phyloP scores from a whole-genome alignment of 2,113 vertebrate species.

The Etheostoma spectabile region DNA sequence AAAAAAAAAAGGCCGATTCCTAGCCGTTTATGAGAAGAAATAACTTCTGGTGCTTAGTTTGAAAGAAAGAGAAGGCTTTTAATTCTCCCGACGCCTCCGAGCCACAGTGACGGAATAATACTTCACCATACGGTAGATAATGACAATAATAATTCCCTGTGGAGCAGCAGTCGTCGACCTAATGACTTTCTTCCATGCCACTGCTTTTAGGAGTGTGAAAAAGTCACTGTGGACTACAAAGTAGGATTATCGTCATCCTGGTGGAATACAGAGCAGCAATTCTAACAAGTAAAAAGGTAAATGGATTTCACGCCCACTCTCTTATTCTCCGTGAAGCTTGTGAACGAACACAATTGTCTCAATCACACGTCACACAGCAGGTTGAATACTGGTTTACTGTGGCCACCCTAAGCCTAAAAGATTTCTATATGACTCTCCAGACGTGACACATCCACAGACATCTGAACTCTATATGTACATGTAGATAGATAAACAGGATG shows the following conservation, averaged over 20 bases:
- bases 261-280: slow-evolving; percentile 49
- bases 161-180: slow-evolving; percentile 30
- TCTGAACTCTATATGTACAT: not conserved
- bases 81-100: slow-evolving; percentile 16
- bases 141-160: slow-evolving; percentile 48
- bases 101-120: slow-evolving; percentile 29
- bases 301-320: slow-evolving; percentile 49
- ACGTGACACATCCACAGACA: slow-evolving; percentile 2
- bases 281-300: slow-evolving; percentile 56
- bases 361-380: slow-evolving; percentile 24
- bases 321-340: slow-evolving; percentile 23
- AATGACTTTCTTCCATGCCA: slow-evolving; percentile 58
- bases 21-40: not conserved
- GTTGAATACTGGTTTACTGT: not conserved
- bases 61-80: slow-evolving; percentile 19
- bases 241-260: slow-evolving; percentile 70
- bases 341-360: slow-evolving; percentile 37
- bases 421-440: not conserved
- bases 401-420: not conserved
- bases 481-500: not conserved
- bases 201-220: slow-evolving; percentile 55
- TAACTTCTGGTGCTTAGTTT: slow-evolving; percentile 11
- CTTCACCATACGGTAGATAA: slow-evolving; percentile 36
- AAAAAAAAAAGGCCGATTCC: not conserved
- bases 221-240: slow-evolving; percentile 61